Conservation (phyloP, 2,888 invertebrate genomes). For the Syrista parreyssii region DNA sequence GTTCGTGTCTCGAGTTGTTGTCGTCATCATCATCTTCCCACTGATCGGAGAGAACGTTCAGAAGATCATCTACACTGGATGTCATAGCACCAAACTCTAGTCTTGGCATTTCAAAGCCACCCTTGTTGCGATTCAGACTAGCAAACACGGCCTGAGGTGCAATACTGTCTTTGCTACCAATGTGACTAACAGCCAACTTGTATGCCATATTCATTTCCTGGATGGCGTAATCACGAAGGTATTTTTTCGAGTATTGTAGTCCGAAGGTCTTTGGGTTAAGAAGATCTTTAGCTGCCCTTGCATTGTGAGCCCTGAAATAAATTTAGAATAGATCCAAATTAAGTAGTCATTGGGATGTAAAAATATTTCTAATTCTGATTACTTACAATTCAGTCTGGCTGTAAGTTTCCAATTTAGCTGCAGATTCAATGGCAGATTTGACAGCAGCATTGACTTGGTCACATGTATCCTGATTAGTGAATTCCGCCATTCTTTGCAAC, state of each 20-base stretch:
- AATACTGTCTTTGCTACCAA: conserved; percentile 71
- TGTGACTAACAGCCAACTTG: conserved; percentile 62
- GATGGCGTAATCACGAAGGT: conserved; percentile 62
- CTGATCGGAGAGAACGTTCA: conserved; percentile 26
- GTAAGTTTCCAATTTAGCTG: conserved; percentile 68
- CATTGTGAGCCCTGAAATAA: conserved; percentile 50
- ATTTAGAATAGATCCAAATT: background rate
- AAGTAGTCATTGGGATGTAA: background rate
- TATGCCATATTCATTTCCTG: conserved; percentile 66
- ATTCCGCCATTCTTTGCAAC: conserved; percentile 78
- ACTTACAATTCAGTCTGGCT: conserved; percentile 66
- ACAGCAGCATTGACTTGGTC: conserved; percentile 76
- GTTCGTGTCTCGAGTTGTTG: background rate
- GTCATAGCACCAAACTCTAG: conserved; percentile 55
- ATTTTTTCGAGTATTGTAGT: conserved; percentile 68
- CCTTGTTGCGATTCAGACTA: conserved; percentile 47
- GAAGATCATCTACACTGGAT: conserved; percentile 66
- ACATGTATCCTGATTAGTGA: conserved; percentile 74
- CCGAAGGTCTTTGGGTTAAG: conserved; percentile 64
- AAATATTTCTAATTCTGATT: conserved; percentile 39
- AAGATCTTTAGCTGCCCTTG: conserved; percentile 62
- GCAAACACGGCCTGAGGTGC: conserved; percentile 67
- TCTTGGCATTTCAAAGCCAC: conserved; percentile 55
- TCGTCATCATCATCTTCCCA: background rate
- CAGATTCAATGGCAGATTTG: conserved; percentile 71